phyloP scores from a whole-genome alignment of 2,113 vertebrate species.

The Tricholaema leucomelas region DNA sequence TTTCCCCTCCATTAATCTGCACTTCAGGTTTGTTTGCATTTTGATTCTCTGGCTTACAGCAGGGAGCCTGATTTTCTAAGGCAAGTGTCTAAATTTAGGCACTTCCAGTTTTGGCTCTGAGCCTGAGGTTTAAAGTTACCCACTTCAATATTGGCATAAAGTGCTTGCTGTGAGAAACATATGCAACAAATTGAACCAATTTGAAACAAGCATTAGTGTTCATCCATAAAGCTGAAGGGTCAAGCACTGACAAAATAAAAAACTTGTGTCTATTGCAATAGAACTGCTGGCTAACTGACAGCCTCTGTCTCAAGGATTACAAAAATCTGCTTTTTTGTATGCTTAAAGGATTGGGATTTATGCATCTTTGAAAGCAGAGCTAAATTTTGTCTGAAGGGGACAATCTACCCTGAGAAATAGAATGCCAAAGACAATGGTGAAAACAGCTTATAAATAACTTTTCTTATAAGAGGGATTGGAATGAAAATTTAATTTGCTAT shows the following conservation, averaged over 20 bases:
- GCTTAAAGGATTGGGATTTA: background rate
- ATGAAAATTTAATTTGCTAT: background rate
- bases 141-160: background rate
- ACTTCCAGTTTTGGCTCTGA: background rate
- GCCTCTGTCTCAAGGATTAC: background rate
- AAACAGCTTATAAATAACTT: background rate
- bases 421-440: background rate
- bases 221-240: background rate
- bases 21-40: slow-evolving; percentile 9
- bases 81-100: slow-evolving; percentile 31
- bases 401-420: background rate
- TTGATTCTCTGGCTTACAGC: background rate
- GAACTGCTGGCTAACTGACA: background rate
- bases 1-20: background rate
- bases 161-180: background rate
- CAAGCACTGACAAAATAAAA: background rate
- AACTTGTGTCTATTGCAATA: background rate
- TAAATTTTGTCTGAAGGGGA: background rate
- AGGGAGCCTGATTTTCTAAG: background rate
- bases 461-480: background rate
- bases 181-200: background rate
- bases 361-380: background rate
- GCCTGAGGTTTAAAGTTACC: slow-evolving; percentile 12
- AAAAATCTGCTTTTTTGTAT: background rate
- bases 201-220: background rate